Evolutionary conservation across 53 echinoderm and acorn worm genomes (phyloP), one percentile per base, ranked within the genome.

Genomic region (Mesocentrotus franciscanus): DNA sequence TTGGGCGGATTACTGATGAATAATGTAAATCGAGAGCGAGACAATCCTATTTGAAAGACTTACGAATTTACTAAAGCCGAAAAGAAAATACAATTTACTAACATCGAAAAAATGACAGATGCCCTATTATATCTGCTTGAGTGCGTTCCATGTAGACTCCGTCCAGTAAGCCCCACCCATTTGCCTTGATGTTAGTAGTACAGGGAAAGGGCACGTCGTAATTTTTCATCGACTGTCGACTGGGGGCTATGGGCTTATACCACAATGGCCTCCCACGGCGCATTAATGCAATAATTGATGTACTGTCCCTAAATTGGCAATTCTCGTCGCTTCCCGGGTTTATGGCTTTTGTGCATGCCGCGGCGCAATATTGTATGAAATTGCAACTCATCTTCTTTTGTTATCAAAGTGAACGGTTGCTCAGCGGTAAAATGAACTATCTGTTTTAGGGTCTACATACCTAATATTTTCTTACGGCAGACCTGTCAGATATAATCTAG

Each of bases 271-370:
- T 87, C 87, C 56, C 27, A 27, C 20, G 58, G 58, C 34, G 87
- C 58, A 87, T 87, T 87, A 87, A 16, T 87, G 58, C 87, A 87
- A 87, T 87, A 87, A 87, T 87, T 87, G 87, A 87, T 87, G 87
- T 87, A 87, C 87, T 87, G 58, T 87, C 24, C 10, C 59, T 12
- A 58, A 87, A 87, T 87, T 87, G 87, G 17, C 87, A 57, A n/a
- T 87, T 58, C 56, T 29, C 87, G 87, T 8, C 87, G 58, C 87
- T 87, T 87, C 20, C 58, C 29, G 57, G 58, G 58, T 87, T 87
- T 87, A 87, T 87, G 87, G 87, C 87, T 87, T 87, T 87, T 87
- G 87, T 87, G 33, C 87, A 57, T 58, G 87, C 87, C 87, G 87
- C 87, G 29, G 56, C 11, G 58, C 87, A 87, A 87, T 87, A 57